Percentiles rank a stretch among this genome's conserved stretches.
phyloP scores from a whole-genome alignment of 2,888 invertebrate genomes.

The Agriopis leucophaearia region DNA sequence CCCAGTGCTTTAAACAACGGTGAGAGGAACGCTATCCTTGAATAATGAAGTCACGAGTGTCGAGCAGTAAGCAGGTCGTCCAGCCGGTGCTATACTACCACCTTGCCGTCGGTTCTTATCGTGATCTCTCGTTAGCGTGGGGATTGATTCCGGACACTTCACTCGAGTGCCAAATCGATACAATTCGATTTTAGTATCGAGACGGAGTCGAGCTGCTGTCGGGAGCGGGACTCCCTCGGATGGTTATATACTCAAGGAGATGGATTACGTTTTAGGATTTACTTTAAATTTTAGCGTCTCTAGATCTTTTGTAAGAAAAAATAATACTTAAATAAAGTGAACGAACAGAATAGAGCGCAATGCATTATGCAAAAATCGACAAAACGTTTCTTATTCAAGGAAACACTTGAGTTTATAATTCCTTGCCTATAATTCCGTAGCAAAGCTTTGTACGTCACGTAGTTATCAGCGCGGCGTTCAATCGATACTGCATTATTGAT shows the following conservation, averaged over 20 bases:
- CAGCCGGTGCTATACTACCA: not conserved
- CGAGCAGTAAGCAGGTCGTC: slow-evolving; percentile 5
- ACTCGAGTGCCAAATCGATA: slow-evolving; percentile 31
- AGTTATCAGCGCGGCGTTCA: slow-evolving; percentile 13
- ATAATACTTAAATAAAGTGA: too few species aligned
- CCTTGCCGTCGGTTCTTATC: slow-evolving; percentile 19
- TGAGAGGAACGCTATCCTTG: too few species aligned
- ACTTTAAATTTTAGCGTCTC: not conserved
- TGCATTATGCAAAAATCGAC: too few species aligned
- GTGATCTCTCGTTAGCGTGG: slow-evolving; percentile 29
- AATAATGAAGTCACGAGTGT: not conserved
- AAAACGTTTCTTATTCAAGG: not conserved
- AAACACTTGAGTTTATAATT: slow-evolving; percentile 2
- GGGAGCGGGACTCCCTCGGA: not conserved
- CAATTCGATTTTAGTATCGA: slow-evolving; percentile 32
- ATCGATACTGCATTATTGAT: slow-evolving; percentile 58
- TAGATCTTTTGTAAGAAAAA: not conserved
- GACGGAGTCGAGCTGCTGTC: slow-evolving; percentile 1
- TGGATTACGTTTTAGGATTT: not conserved
- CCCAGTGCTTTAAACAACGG: too few species aligned
- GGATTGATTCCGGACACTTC: slow-evolving; percentile 37
- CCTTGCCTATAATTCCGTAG: not conserved
- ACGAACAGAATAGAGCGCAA: too few species aligned
- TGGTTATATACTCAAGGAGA: not conserved
- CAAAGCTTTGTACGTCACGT: not conserved